Conservation (phyloP, 2,888 invertebrate species). For the Cheilosia grossa region DNA sequence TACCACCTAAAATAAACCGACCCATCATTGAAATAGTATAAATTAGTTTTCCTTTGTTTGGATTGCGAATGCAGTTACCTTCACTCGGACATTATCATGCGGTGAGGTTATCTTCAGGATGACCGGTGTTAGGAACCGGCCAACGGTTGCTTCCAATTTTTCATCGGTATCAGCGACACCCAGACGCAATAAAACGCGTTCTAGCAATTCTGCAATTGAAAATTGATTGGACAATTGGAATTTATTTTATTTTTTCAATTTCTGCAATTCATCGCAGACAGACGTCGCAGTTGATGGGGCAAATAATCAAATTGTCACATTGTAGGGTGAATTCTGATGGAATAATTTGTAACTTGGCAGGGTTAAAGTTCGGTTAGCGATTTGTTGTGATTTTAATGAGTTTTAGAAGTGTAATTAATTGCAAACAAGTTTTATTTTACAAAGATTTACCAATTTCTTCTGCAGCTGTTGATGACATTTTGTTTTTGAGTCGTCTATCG, state of each 20-base stretch:
- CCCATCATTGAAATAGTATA: not conserved
- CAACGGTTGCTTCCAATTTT: slow-evolving; percentile 91
- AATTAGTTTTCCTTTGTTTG: not conserved
- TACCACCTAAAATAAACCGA: slow-evolving; percentile 88
- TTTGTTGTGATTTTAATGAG: not conserved
- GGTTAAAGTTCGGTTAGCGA: no score
- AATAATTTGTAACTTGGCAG: not conserved
- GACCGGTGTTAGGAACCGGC: slow-evolving; percentile 92
- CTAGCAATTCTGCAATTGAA: slow-evolving; percentile 88
- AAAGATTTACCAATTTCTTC: slow-evolving; percentile 82
- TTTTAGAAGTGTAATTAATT: not conserved
- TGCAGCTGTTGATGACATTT: slow-evolving; percentile 81
- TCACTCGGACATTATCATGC: slow-evolving; percentile 91
- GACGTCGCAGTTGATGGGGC: not conserved
- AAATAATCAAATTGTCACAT: not conserved
- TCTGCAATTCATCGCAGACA: slow-evolving; percentile 51
- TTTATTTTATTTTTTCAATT: not conserved
- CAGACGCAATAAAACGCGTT: slow-evolving; percentile 93
- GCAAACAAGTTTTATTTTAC: not conserved
- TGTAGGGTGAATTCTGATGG: not conserved
- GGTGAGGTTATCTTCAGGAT: slow-evolving; percentile 94
- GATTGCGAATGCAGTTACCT: slow-evolving; percentile 82
- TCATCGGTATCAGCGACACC: slow-evolving; percentile 96
- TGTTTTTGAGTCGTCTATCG: slow-evolving; percentile 75
- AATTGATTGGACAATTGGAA: not conserved